Conservation (phyloP, 2,797 vertebrate species). For the Spheniscus humboldti region DNA sequence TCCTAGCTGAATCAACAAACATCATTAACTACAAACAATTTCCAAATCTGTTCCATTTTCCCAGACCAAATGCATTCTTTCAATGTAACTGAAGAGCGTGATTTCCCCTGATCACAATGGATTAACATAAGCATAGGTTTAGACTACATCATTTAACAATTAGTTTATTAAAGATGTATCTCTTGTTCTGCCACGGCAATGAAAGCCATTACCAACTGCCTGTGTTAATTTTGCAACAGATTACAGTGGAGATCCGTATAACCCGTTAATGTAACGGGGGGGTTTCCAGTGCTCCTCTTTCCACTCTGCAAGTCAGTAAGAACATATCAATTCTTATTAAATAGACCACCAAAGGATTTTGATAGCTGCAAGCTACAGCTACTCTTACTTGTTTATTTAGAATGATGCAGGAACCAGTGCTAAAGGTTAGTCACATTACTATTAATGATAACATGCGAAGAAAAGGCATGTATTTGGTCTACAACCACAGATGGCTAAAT, state of each 20-base stretch:
- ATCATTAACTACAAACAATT: neutral
- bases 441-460: neutral
- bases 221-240: neutral
- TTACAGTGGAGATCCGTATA: neutral
- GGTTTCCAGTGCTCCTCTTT: neutral
- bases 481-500: constrained; percentile 7
- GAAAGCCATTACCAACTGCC: neutral
- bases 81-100: rapidly evolving
- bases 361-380: neutral
- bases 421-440: neutral
- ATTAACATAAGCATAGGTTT: neutral
- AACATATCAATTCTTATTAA: neutral
- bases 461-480: constrained; percentile 13
- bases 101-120: neutral
- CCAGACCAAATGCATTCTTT: neutral
- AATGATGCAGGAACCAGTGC: neutral
- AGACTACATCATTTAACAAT: neutral
- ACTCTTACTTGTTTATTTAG: neutral
- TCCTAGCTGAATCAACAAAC: neutral
- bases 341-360: neutral
- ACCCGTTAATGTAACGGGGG: neutral
- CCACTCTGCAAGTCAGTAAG: neutral
- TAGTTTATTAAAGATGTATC: neutral
- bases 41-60: neutral
- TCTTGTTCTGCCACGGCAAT: neutral